Conservation (phyloP, 2,113 vertebrate species). For the Sebastes schlegelii region DNA sequence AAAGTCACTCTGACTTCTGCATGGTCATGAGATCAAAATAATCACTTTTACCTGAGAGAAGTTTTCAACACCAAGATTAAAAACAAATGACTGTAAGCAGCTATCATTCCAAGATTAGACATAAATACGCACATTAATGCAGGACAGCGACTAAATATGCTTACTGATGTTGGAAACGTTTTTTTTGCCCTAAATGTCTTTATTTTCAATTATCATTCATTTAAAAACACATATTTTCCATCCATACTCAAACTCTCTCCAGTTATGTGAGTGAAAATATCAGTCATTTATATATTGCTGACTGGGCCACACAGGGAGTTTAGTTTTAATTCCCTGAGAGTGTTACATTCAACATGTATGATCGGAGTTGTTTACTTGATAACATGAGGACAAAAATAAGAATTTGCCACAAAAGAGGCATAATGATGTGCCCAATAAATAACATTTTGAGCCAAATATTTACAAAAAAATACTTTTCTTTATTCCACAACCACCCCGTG, state of each 20-base stretch:
- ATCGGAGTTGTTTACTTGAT: neutral
- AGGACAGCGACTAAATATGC: neutral
- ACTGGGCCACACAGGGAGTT: too few relatives aligned
- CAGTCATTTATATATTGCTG: neutral
- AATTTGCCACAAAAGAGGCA: neutral
- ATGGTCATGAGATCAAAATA: neutral
- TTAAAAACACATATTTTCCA: neutral
- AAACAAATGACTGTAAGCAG: neutral
- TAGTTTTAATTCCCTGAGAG: neutral
- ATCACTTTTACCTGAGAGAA: neutral
- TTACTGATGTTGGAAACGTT: neutral
- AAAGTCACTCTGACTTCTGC: neutral
- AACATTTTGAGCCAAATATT: neutral
- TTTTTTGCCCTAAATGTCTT: neutral
- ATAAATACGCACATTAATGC: neutral
- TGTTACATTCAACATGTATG: conserved; percentile 14
- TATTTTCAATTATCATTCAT: neutral
- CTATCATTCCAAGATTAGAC: neutral
- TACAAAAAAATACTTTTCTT: neutral
- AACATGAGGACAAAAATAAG: neutral
- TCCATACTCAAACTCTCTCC: neutral
- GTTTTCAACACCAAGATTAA: neutral
- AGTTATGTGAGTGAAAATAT: neutral
- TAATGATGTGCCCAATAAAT: neutral
- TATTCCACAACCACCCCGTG: neutral